phyloP scores from a whole-genome alignment of 2,888 invertebrate species.

The Carpatolechia fugitivella region DNA sequence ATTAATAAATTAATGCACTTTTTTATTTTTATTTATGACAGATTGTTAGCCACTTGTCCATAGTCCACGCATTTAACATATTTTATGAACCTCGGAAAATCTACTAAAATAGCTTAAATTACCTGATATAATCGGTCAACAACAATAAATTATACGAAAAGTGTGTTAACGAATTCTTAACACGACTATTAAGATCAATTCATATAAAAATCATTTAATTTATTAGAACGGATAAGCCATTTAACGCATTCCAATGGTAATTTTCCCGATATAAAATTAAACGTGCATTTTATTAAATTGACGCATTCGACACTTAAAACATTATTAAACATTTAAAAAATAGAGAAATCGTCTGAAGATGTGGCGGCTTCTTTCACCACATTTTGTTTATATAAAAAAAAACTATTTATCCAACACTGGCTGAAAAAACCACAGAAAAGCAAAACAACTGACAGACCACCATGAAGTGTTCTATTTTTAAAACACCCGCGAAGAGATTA shows the following conservation, averaged over 20 bases:
- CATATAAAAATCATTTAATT: background rate
- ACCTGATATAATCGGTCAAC: background rate
- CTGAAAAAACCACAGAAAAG: background rate
- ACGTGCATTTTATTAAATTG: too few relatives aligned
- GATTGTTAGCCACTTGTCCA: too few relatives aligned
- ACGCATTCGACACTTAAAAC: too few relatives aligned
- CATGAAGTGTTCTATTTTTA: conserved; percentile 1
- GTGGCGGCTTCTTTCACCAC: background rate
- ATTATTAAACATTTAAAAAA: too few relatives aligned
- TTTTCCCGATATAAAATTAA: background rate
- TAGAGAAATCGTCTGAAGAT: too few relatives aligned
- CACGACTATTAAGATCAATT: conserved; percentile 1
- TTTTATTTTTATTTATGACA: too few relatives aligned
- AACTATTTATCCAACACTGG: background rate
- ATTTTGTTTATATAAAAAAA: background rate
- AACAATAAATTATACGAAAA: background rate
- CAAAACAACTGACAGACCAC: background rate
- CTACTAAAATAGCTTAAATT: background rate
- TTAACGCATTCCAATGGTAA: conserved; percentile 4
- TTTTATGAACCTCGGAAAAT: background rate
- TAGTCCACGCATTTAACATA: background rate
- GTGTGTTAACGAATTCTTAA: background rate
- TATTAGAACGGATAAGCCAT: background rate
- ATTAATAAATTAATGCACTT: too few relatives aligned
- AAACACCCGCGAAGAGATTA: conserved; percentile 1